Conservation (phyloP, 2,888 invertebrate species). For the Nemotelus pantherinus region DNA sequence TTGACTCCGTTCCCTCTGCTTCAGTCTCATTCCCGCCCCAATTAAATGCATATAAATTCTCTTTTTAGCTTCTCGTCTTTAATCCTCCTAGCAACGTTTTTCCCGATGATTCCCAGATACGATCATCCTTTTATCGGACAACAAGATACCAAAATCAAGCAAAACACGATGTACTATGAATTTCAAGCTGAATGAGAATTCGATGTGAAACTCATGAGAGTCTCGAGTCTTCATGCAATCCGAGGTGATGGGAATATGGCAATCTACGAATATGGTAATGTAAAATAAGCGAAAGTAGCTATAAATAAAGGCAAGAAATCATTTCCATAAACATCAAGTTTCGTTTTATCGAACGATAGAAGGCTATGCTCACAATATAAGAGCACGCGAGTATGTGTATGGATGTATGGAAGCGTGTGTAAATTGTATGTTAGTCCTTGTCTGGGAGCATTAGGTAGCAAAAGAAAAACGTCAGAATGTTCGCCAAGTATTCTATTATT, state of each 20-base stretch:
- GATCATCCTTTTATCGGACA: slow-evolving; percentile 2
- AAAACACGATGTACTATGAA: too few relatives aligned
- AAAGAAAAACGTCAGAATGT: too few relatives aligned
- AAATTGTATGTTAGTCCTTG: too few relatives aligned
- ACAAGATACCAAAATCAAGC: too few relatives aligned
- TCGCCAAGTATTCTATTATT: too few relatives aligned
- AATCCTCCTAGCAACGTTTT: background rate
- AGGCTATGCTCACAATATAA: too few relatives aligned
- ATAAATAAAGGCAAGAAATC: slow-evolving; percentile 33
- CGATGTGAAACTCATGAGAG: too few relatives aligned
- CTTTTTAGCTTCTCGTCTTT: background rate
- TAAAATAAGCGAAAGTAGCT: slow-evolving; percentile 31
- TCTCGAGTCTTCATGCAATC: too few relatives aligned
- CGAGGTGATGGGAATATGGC: background rate
- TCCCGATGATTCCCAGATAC: background rate
- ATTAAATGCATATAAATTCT: slow-evolving; percentile 3
- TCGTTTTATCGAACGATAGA: slow-evolving; percentile 7
- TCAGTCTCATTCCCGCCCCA: background rate
- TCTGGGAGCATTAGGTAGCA: too few relatives aligned
- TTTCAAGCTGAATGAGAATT: too few relatives aligned
- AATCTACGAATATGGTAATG: slow-evolving; percentile 20
- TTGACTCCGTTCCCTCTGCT: too few relatives aligned
- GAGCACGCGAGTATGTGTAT: too few relatives aligned
- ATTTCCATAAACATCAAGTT: slow-evolving; percentile 36
- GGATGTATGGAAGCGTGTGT: background rate